Evolutionary conservation across 1,140 invertebrate genomes (phyloP), one percentile per base, ranked within the genome.

Genomic region (Cotesia typhae): DNA sequence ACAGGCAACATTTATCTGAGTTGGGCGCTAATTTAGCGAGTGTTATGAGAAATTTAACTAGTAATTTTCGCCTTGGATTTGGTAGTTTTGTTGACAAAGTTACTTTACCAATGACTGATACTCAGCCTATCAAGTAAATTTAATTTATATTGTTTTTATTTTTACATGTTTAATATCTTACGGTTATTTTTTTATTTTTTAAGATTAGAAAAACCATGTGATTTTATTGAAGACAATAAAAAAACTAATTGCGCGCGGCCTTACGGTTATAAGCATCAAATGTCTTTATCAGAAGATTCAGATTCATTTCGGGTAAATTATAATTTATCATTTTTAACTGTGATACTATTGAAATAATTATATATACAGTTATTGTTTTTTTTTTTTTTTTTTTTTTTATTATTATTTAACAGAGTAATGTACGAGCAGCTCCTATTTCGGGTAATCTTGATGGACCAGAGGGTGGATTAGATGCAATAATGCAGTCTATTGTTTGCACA

Each of bases 41-140:
- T 12, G 85, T 86, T 3, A 94, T 97, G 92, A 85, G 87, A 70
- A 90, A 89, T n/a, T 91, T 96, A 57, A 96, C 95, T 0, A 90
- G 90, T 14, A 92, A 96, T 80, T 95, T 96, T 78, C 88, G 89
- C 12, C 82, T 96, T 28, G 95, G 95, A 61, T 95, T 96, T 81
- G 95, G 95, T 4, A 94, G 93, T 70, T 97, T 96, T 87, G 92
- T 96, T 1, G 95, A 97, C 78, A 97, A 97, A 87, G 92, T 93
- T 37, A 88, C 91, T 0, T 89, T 95, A 84, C 95, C 95, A 0
- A 96, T 92, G 86, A 92, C 93, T 6, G 90, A 89, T 82, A 90
- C 88, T 70, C 82, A 88, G 9, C 83, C 78, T n/a, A 81, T 84
- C 57, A 87, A 88, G 90, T 90, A 86, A 84, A 52, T 66, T 36